Base-by-base conservation (phyloP, 2,888 invertebrate genomes). In the Spodoptera exigua region DNA sequence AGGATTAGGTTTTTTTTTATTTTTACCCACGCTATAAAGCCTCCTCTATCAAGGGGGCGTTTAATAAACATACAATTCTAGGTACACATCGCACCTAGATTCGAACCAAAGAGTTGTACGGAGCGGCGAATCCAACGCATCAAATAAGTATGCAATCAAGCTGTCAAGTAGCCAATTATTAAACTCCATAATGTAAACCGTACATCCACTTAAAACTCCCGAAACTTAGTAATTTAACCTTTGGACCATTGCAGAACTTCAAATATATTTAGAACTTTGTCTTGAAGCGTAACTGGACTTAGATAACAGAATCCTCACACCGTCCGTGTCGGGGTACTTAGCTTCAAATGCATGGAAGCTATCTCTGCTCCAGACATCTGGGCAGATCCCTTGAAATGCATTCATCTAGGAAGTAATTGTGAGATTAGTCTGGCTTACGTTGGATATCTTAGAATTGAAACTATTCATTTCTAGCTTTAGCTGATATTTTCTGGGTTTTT, bases 211-310 rank as follows among this genome's bases (percentile, higher is more conserved):
- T 2, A 17, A 12, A 5, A 40, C 9, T 35, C 36, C 5, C 3
- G n/a, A 27, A 27, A 18, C 37, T 16, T 18, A 14, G n/a, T 18
- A 32, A 39, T 13, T 36, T 16, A 34, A 1, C 13, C 14, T 47
- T 74, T 69, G 55, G 27, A 62, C 72, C 72, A 62, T 5, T 56
- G 21, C 10, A 18, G 16, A 64, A 65, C 60, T 55, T 51, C 64
- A 68, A 78, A 80, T 75, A 80, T 80, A 76, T 79, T 80, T 59
- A 62, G 68, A 76, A 74, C 67, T 78, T 72, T 57, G 74, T 73
- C 76, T 71, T 68, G 67, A 71, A 65, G 65, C 58, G 39, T 47
- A 49, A 49, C 47, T 59, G 69, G 63, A 56, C 60, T 72, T 46
- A 62, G 79, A 77, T 74, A 78, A 54, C 54, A 34, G 60, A 17